Base-by-base conservation (phyloP, 1,140 invertebrate species). In the Brachionus asplanchnoidis region DNA sequence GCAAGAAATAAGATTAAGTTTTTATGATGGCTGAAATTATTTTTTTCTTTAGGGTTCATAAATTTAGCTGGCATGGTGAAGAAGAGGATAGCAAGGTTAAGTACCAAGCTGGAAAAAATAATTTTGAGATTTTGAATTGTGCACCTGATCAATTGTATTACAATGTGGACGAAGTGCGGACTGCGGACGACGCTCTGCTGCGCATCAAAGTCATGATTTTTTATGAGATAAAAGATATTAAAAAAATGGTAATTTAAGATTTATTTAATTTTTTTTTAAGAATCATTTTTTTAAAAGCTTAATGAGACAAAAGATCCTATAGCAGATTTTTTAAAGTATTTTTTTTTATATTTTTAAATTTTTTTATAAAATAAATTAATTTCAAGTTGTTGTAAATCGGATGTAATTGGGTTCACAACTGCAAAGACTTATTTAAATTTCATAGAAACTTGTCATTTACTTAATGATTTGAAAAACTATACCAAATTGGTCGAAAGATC, bases 121-220 rank as follows among this genome's bases (percentile, higher is more conserved):
- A 80, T 12, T 88, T 89, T 85, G 86, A 86, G 60, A 86, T 86
- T 46, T 85, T 89, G 2, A 86, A 87, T 56, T 86, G 88, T 40
- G 88, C 88, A 14, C 88, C 88, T 17, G 88, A 88, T 78, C 88
- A 89, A 86, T 88, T 89, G 85, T 89, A 89, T 70, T 89, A 89
- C 78, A 89, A 89, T 87, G 88, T 89, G 86, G 88, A 89, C 85
- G 88, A 89, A 79, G 88, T 89, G 0, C 80, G 89, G 14, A 88
- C 88, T 60, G 84, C 87, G 23, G 89, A 89, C 86, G 88, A 89
- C 86, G 88, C 88, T 14, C 77, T 88, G 9, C 87, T 89, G 14
- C 82, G 88, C 80, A 86, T 89, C 3, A 89, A 89, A 83, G 86
- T 89, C 20, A 89, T 89, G 89, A 87, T 89, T 78, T 89, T 89